phyloP scores from a whole-genome alignment of 2,888 invertebrate species.

The Ochropacha duplaris region DNA sequence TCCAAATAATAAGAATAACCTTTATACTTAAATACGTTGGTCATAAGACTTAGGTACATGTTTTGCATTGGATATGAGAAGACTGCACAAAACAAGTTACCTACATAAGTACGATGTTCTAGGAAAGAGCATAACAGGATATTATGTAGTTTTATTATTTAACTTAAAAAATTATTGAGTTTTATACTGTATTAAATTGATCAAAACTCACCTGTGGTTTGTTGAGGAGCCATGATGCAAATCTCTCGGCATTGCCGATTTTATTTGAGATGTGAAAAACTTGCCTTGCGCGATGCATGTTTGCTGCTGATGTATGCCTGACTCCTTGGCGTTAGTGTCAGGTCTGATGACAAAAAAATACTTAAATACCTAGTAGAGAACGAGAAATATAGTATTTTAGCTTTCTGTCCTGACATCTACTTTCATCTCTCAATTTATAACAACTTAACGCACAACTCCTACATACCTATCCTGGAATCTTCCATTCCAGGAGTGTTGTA shows the following conservation, averaged over 20 bases:
- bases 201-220: constrained; percentile 78
- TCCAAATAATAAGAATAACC: too few relatives aligned
- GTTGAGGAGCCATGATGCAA: constrained; percentile 91
- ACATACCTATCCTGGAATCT: too few relatives aligned
- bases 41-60: background rate
- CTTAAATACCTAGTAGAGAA: background rate
- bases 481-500: too few relatives aligned
- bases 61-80: background rate
- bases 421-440: too few relatives aligned
- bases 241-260: constrained; percentile 86
- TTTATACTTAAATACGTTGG: too few relatives aligned
- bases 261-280: constrained; percentile 86
- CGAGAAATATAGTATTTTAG: background rate
- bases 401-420: background rate
- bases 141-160: background rate
- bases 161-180: background rate
- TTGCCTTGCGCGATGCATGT: constrained; percentile 92
- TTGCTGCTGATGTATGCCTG: constrained; percentile 36
- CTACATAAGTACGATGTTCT: background rate
- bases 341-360: constrained; percentile 45
- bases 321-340: constrained; percentile 47
- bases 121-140: background rate
- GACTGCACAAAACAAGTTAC: background rate
- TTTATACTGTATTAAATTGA: background rate
- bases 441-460: too few relatives aligned